Evolutionary conservation across 2,797 vertebrate species (phyloP).

Genomic region (Syncerus caffer): DNA sequence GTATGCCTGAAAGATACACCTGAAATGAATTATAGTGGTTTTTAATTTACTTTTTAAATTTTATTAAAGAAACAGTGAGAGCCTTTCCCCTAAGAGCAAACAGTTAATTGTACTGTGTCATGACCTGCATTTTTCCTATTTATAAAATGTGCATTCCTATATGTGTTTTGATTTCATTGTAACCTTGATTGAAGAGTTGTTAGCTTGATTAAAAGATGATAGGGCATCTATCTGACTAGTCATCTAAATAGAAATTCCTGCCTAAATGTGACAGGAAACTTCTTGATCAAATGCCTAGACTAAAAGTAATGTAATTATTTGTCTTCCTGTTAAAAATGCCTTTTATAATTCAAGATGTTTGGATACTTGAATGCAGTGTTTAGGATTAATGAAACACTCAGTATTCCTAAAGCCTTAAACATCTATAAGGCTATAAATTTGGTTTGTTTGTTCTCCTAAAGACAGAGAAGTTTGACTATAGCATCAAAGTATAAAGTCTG

Average conservation of each 20-base stretch:
- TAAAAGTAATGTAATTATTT: conserved; percentile 42
- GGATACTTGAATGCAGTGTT: not conserved
- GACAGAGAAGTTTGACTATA: not conserved
- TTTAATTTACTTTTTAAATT: not conserved
- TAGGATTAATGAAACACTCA: not conserved
- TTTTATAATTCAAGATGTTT: conserved; percentile 43
- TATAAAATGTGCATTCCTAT: not conserved
- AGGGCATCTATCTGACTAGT: conserved; percentile 19
- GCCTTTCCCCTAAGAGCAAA: not conserved
- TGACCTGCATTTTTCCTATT: not conserved
- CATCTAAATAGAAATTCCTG: conserved; percentile 48
- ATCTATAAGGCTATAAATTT: not conserved
- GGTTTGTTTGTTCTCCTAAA: not conserved
- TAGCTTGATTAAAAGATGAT: conserved; percentile 37
- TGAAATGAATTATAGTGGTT: not conserved
- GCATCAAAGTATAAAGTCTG: not conserved
- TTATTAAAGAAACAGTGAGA: not conserved
- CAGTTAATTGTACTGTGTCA: not conserved
- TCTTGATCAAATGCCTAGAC: conserved; percentile 30
- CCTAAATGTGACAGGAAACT: conserved; percentile 36
- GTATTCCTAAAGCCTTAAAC: not conserved
- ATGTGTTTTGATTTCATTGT: conserved; percentile 37
- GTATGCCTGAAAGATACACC: not conserved
- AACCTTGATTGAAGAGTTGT: not conserved
- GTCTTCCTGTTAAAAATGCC: conserved; percentile 25